Base-by-base conservation (phyloP, 1,140 invertebrate genomes). In the Atta colombica region DNA sequence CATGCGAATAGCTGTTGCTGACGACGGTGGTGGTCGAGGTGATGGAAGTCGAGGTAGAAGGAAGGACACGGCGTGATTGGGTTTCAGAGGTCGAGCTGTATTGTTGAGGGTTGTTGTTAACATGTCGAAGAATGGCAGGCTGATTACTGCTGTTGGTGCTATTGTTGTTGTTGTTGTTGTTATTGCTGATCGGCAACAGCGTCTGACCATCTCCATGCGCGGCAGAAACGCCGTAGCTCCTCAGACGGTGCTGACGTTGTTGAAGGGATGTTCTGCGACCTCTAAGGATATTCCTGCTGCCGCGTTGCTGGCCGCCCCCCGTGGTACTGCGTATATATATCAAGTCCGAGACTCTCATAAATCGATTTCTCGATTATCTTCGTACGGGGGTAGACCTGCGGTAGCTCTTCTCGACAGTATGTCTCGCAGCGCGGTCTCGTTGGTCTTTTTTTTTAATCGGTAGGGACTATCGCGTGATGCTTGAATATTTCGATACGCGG, bases 121-220 rank as follows among this genome's bases (percentile, higher is more conserved):
- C 55, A 61, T 88, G 84, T 68, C 90, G 87, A 68, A 90, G 63
- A 2, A 53, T 69, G 35, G 77, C 31, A 55, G 68, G 49, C 53
- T 65, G 61, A 61, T 69, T 31, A 58, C 31, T 58, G 55, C 35
- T 77, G 60, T 16, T 90, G 72, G 60, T 94, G 85, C 85, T 91
- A 35, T 87, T 87, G 82, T 92, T 92, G 90, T 90, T 93, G 90
- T 91, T 94, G 82, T 31, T 31, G 21, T 21, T 21, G 82, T 31
- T 31, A 0, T 21, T 21, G 55, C 75, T 88, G 49, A 92, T 85
- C 87, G 94, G 93, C 87, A 95, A 91, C 84, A 95, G 91, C 87
- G 94, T 95, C 92, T 95, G 94, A 53, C 94, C 93, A 82, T 95
- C 94, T 77, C 94, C 94, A 28, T 94, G 93, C 69, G 94, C 92